Base-by-base conservation (phyloP, 1,140 invertebrate genomes). In the Neotoxoptera formosana region DNA sequence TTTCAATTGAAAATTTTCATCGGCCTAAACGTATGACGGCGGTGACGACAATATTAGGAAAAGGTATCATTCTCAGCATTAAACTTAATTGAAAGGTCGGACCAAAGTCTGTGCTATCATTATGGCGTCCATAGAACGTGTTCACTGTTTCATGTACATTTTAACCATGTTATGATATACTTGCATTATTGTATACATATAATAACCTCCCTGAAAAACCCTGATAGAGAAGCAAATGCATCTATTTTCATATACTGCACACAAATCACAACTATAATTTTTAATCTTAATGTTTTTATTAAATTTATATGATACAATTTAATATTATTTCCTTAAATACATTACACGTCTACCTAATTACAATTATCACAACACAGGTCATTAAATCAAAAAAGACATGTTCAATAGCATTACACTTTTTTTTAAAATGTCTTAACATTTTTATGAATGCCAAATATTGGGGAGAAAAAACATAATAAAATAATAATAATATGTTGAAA, bases 1-100 rank as follows among this genome's bases (percentile, higher is more conserved):
- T 53, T 89, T 53, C 87, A 23, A 89, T 34, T 88, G 45, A 88
- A 88, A 88, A 48, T 87, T 89, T 48, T 34, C 87, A 53, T 88
- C 36, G 20, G 41, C 45, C 17, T 51, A 53, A 53, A 11, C 47
- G 34, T 83, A 83, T 48, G 8, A 81, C 30, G 8, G 17, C 36
- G 53, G 34, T 36, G 21, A 89, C 11, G 47, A 87, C 45, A 47
- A 87, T 87, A 87, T 84, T 89, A 89, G n/a, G n/a, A 53, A 53
- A 89, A 89, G 47, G 17, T 89, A 89, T 53, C 87, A 53, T 89
- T 34, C 20, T 53, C 36, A 87, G 45, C 84, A 87, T 47, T 45
- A 48, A 87, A 87, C 45, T 87, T 30, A 47, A 30, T 87, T 87
- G 23, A 87, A 87, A 87, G 45, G 41, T 47, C 45, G 20, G 3